Conservation (phyloP, 2,888 invertebrate genomes). For the Lycocerus yunnanus region DNA sequence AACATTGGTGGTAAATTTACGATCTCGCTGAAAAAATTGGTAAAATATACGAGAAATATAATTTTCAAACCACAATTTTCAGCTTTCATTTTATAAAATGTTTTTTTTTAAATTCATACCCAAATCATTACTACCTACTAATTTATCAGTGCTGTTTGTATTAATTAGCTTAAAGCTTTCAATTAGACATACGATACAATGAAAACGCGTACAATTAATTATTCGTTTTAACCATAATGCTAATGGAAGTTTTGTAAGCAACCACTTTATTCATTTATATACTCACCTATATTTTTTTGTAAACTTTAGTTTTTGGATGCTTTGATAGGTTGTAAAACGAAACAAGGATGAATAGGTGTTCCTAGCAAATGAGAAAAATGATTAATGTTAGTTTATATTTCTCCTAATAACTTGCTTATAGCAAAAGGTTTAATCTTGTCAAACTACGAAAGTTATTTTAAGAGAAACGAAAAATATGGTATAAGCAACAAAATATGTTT, state of each 20-base stretch:
- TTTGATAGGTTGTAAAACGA: not conserved
- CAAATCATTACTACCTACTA: not conserved
- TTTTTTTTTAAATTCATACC: not conserved
- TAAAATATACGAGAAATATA: too few species aligned
- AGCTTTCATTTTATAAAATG: too few species aligned
- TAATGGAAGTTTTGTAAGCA: not conserved
- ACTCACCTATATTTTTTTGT: not conserved
- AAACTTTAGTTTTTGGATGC: not conserved
- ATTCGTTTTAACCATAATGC: not conserved
- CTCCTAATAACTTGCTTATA: not conserved
- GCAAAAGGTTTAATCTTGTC: not conserved
- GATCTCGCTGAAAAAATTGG: too few species aligned
- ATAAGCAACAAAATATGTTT: constrained; percentile 18
- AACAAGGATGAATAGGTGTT: not conserved
- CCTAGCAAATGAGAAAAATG: not conserved
- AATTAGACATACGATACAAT: constrained; percentile 2
- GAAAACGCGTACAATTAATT: not conserved
- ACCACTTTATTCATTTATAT: not conserved
- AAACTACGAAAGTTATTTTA: constrained; percentile 17
- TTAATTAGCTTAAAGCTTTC: not conserved
- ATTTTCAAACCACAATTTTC: too few species aligned
- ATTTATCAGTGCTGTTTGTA: not conserved
- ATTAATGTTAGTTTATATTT: not conserved
- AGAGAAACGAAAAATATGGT: constrained; percentile 11
- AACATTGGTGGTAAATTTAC: too few species aligned